Evolutionary conservation across 2,888 invertebrate genomes (phyloP), one percentile per base, ranked within the genome.

Genomic region (Ephialtes manifestator): DNA sequence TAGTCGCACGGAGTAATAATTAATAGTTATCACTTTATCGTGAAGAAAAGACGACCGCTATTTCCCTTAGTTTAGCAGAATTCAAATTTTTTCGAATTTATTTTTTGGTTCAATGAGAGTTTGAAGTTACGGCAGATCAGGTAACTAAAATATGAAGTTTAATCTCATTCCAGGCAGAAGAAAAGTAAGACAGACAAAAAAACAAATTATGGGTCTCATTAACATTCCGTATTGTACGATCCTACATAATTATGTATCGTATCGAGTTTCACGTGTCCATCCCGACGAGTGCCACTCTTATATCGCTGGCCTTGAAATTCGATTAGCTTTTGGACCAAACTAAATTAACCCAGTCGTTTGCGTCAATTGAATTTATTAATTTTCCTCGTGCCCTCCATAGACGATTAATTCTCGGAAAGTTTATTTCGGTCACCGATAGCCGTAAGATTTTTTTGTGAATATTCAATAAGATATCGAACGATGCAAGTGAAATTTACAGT

Each of bases 341-440:
- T 13, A 35, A 63, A 71, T 24, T 13, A 51, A 63, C 18, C 80
- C 11, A n/a, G 4, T 48, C 51, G 65, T 31, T 11, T n/a, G 55
- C 70, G 58, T 67, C 74, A 58, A 79, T 81, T 60, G 70, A 74
- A 77, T 72, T 74, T 65, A 74, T 77, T 76, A 31, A 79, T 63
- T 81, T 24, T 63, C 43, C 48, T 67, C 60, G 72, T 55, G 55
- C 1, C 18, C n/a, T 11, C 48, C 11, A 51, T 35, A 8, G 58
- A 58, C 20, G 43, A 72, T 72, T 81, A 13, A 48, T 67, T 77
- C 48, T 74, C 58, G 15, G 60, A 15, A 60, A 63, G 24, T 20
- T 20, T 63, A 51, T 60, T 39, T 83, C 39, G 11, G 35, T 0
- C 35, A n/a, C 20, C 43, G 10, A 13, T 60, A 43, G n/a, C 46